Percentiles rank a stretch among this genome's conserved stretches.
Conservation (phyloP, 2,888 invertebrate species). For the Drosophila mimica region DNA sequence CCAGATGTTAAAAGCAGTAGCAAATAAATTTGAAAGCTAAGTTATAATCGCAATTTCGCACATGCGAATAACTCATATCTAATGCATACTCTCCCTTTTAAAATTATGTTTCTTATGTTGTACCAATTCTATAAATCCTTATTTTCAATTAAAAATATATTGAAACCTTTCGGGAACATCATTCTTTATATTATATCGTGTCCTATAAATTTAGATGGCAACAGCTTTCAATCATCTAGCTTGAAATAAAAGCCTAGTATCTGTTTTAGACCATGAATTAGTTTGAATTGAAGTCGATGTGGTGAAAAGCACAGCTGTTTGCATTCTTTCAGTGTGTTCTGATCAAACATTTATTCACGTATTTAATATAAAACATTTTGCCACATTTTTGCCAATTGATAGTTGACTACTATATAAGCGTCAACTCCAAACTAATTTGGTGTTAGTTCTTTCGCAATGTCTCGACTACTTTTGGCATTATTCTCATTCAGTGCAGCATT, state of each 20-base stretch:
- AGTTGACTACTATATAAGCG: slow-evolving; percentile 38
- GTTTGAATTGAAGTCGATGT: background rate
- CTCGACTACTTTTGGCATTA: slow-evolving; percentile 31
- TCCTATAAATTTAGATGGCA: background rate
- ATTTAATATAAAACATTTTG: slow-evolving; percentile 1
- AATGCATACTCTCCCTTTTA: background rate
- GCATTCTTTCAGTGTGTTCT: slow-evolving; percentile 1
- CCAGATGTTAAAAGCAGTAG: background rate
- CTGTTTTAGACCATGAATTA: background rate
- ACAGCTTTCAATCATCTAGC: background rate
- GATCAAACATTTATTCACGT: background rate
- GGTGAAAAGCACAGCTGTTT: slow-evolving; percentile 23
- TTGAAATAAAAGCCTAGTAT: background rate
- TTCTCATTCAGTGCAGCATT: slow-evolving; percentile 5
- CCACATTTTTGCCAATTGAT: slow-evolving; percentile 9
- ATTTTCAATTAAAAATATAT: background rate
- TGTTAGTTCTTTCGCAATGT: slow-evolving; percentile 29
- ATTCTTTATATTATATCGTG: background rate
- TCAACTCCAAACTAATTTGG: no score
- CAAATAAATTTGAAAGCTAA: background rate
- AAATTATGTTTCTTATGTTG: background rate
- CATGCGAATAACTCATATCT: background rate
- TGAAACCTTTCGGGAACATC: background rate
- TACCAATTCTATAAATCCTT: background rate
- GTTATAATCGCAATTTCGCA: background rate